Base-by-base conservation (phyloP, 2,888 invertebrate species). In the Agrenia bidenticulata region DNA sequence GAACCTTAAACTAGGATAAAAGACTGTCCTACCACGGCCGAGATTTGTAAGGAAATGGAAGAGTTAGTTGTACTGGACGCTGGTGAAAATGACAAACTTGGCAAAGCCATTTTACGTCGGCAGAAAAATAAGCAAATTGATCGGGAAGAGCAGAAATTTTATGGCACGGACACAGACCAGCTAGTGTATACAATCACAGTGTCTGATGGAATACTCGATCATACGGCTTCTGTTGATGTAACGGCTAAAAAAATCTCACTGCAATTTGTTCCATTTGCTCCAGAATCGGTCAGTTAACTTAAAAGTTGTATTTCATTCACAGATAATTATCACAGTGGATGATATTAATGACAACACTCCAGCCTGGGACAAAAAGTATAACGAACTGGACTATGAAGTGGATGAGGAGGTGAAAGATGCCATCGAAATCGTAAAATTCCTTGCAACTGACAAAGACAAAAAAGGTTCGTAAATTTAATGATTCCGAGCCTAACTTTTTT, bases 1-100 rank as follows among this genome's bases (percentile, higher is more conserved):
- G n/a, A n/a, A n/a, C n/a, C n/a, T n/a, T n/a, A n/a, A n/a, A n/a
- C n/a, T 32, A 32, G 32, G 4, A 11, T 32, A 11, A 32, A 32
- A 7, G 32, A 11, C 32, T 32, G 32, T 11, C 4, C 32, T 32
- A 11, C 32, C 4, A 32, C 32, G 5, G 61, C 87, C 85, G 78
- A 84, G 27, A 32, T 62, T 2, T 67, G 67, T 51, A 21, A 15
- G 2, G 55, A 53, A 23, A 51, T 68, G 17, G 37, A 42, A 4
- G 49, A 59, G 1, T 27, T 70, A 19, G 54, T 70, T 39, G 70
- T 64, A 39, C 17, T 64, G 13, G 56, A n/a, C 15, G 13, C 5
- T 27, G 4, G 15, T 19, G 23, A 19, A 11, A 4, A 32, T 13
- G 55, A 54, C 0, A 63, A 17, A 23, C 27, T 19, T 51, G 65